Conservation (phyloP, 2,888 invertebrate species). For the Lapara coniferarum region DNA sequence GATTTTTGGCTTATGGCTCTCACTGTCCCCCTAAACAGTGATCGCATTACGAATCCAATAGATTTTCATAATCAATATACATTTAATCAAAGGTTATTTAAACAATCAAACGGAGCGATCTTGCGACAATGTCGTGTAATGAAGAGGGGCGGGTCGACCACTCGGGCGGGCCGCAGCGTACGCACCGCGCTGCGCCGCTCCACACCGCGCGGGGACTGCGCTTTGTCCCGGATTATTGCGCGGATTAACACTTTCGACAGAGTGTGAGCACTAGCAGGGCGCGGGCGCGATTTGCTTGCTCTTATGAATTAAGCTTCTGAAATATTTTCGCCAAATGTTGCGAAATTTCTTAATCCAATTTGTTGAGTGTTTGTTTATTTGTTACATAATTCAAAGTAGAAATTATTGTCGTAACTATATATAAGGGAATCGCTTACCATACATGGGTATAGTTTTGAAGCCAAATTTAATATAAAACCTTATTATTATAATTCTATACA, state of each 20-base stretch:
- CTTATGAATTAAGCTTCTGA: background rate
- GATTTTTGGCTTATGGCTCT: no score
- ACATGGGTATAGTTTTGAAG: no score
- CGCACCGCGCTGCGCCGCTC: no score
- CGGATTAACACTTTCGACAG: background rate
- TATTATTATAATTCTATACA: no score
- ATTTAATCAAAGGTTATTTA: background rate
- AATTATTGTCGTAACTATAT: no score
- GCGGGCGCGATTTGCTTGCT: background rate
- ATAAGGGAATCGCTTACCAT: no score
- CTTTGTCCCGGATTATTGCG: constrained; percentile 22
- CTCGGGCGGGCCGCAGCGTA: background rate
- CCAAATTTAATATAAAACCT: no score
- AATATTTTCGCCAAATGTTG: background rate
- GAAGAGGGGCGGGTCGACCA: background rate
- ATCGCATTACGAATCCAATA: no score
- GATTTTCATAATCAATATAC: no score
- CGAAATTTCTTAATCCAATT: background rate
- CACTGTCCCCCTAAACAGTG: no score
- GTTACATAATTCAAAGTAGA: no score
- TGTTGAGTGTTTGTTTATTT: no score
- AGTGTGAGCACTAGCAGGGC: background rate
- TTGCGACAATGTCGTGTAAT: background rate
- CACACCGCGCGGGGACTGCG: background rate
- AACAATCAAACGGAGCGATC: background rate